A percentile compares a stretch with the other conserved stretches of the same genome.
Conservation (phyloP, 2,888 invertebrate species). For the Lepas anatifera region DNA sequence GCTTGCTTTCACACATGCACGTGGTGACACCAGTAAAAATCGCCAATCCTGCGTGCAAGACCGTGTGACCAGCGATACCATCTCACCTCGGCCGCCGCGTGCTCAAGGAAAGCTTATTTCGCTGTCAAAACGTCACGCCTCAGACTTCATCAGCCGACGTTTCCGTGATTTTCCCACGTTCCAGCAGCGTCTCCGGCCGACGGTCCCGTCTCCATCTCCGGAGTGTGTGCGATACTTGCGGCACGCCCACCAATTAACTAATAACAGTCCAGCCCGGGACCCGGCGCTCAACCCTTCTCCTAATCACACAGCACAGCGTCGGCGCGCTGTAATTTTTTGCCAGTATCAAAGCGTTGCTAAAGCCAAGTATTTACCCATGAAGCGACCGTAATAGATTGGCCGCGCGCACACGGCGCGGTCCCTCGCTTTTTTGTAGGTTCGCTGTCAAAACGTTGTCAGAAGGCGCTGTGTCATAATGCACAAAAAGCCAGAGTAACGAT, state of each 20-base stretch:
- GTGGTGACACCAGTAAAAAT: no score
- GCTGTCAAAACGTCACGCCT: no score
- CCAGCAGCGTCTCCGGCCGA: not conserved
- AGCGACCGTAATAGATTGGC: slow-evolving; percentile 1
- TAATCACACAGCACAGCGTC: not conserved
- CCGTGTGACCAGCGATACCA: no score
- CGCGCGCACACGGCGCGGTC: not conserved
- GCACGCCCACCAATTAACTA: not conserved
- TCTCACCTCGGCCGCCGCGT: no score
- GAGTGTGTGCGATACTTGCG: not conserved
- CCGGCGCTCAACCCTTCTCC: not conserved
- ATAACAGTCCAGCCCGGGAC: not conserved
- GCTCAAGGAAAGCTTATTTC: no score
- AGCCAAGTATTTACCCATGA: slow-evolving; percentile 9
- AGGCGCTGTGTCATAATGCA: slow-evolving; percentile 2
- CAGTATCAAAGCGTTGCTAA: slow-evolving; percentile 1
- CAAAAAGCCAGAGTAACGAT: not conserved
- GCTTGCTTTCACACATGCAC: no score
- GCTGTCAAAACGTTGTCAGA: not conserved
- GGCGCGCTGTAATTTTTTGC: not conserved
- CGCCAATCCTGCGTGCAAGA: no score
- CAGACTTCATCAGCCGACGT: no score
- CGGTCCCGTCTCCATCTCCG: no score
- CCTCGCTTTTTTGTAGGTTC: not conserved
- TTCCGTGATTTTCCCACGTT: slow-evolving; percentile 4